phyloP scores from a whole-genome alignment of 2,888 invertebrate genomes.

The Nomada hirtipes region DNA sequence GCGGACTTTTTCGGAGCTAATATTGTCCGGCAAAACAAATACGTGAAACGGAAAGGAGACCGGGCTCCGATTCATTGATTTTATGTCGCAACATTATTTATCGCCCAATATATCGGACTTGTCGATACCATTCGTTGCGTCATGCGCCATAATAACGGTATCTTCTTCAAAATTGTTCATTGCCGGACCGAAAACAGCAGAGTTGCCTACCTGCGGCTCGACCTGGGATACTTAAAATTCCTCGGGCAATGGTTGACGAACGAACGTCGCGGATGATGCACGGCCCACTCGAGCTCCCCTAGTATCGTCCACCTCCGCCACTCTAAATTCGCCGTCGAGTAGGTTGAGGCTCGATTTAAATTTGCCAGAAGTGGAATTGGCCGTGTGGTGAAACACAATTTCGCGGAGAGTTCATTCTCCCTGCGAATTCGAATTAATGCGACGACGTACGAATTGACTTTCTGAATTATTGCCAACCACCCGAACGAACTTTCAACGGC shows the following conservation, averaged over 20 bases:
- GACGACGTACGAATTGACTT: conserved; percentile 66
- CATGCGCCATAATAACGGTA: conserved; percentile 81
- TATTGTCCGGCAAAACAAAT: conserved; percentile 71
- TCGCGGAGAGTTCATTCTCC: conserved; percentile 76
- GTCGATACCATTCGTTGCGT: conserved; percentile 83
- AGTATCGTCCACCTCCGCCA: conserved; percentile 60
- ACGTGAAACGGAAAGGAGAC: conserved; percentile 76
- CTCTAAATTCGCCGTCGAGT: conserved; percentile 78
- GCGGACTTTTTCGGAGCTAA: conserved; percentile 69
- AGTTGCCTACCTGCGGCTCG: conserved; percentile 48
- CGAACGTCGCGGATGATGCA: conserved; percentile 78
- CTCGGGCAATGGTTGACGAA: conserved; percentile 72
- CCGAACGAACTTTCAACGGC: conserved; percentile 40
- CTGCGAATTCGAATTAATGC: conserved; percentile 74
- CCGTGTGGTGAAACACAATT: conserved; percentile 81
- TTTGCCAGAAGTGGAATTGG: conserved; percentile 79
- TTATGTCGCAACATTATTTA: conserved; percentile 81
- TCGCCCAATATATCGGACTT: conserved; percentile 79
- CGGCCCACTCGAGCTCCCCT: conserved; percentile 30
- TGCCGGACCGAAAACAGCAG: conserved; percentile 47
- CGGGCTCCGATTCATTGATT: conserved; percentile 81
- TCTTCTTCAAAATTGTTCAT: conserved; percentile 78
- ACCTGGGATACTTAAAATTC: conserved; percentile 71
- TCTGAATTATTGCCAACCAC: conserved; percentile 57
- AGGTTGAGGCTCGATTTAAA: conserved; percentile 79